Percentiles rank a stretch among this genome's conserved stretches.
Conservation (phyloP, 2,888 invertebrate genomes). For the Hymenopus coronatus region DNA sequence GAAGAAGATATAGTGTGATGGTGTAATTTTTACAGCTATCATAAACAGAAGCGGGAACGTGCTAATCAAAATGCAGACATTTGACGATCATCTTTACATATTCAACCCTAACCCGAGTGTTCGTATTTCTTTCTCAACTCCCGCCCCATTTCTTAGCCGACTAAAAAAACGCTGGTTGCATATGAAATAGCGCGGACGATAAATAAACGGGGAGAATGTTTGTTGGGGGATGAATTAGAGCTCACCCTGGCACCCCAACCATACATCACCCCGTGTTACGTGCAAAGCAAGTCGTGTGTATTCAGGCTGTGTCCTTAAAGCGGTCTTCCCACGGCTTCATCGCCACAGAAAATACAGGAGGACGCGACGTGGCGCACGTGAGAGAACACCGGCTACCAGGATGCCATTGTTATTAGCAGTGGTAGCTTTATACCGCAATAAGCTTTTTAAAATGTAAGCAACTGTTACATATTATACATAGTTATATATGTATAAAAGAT, state of each 20-base stretch:
- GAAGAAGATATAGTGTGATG: not conserved
- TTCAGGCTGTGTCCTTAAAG: not conserved
- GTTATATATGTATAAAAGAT: too few relatives aligned
- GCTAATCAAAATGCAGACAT: not conserved
- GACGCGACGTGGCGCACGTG: not conserved
- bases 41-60: not conserved
- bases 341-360: too few relatives aligned
- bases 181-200: constrained; percentile 16
- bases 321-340: not conserved
- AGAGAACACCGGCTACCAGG: too few relatives aligned
- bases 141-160: not conserved
- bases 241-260: not conserved
- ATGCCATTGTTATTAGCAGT: too few relatives aligned
- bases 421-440: too few relatives aligned
- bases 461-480: too few relatives aligned
- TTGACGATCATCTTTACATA: not conserved
- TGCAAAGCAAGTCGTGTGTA: not conserved
- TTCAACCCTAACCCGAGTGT: not conserved
- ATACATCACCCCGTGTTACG: not conserved
- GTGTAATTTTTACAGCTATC: not conserved
- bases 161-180: not conserved
- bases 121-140: not conserved
- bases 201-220: constrained; percentile 1
- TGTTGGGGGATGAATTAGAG: constrained; percentile 2
- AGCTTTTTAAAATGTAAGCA: too few relatives aligned